phyloP scores from a whole-genome alignment of 2,113 vertebrate species.

The Erythrocercus mccallii region DNA sequence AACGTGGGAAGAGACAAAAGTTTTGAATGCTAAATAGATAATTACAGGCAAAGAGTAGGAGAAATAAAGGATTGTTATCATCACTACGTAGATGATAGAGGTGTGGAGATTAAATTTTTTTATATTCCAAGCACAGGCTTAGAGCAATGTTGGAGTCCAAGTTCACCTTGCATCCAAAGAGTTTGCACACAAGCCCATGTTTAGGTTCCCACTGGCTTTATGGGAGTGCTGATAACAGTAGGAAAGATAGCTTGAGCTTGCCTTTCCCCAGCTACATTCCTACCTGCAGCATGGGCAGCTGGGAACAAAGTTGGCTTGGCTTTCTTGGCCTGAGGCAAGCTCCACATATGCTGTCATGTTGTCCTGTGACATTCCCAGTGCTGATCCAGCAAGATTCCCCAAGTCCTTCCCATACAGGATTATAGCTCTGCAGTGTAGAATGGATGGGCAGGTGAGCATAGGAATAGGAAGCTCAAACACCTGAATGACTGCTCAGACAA shows the following conservation, averaged over 20 bases:
- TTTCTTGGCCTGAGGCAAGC: neutral
- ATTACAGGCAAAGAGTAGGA: constrained; percentile 40
- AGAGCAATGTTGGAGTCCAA: neutral
- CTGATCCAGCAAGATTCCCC: neutral
- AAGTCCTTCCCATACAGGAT: neutral
- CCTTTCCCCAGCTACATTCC: neutral
- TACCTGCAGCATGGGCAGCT: neutral
- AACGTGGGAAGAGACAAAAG: constrained; percentile 45
- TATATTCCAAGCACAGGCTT: neutral
- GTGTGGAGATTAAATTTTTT: neutral
- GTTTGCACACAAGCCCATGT: neutral
- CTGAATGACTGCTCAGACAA: neutral
- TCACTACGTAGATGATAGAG: too few species aligned
- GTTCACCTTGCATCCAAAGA: neutral
- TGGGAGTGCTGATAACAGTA: neutral
- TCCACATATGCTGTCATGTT: neutral
- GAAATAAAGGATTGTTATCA: constrained; percentile 37
- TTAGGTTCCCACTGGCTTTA: neutral
- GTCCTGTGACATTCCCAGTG: neutral
- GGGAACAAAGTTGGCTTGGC: neutral
- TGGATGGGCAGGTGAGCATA: neutral
- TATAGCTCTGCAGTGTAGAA: neutral
- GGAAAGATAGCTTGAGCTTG: neutral
- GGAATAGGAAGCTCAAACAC: neutral
- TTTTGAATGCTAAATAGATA: constrained; percentile 34